Evolutionary conservation across 2,888 invertebrate genomes (phyloP).

Genomic region (Tethea ocularis): DNA sequence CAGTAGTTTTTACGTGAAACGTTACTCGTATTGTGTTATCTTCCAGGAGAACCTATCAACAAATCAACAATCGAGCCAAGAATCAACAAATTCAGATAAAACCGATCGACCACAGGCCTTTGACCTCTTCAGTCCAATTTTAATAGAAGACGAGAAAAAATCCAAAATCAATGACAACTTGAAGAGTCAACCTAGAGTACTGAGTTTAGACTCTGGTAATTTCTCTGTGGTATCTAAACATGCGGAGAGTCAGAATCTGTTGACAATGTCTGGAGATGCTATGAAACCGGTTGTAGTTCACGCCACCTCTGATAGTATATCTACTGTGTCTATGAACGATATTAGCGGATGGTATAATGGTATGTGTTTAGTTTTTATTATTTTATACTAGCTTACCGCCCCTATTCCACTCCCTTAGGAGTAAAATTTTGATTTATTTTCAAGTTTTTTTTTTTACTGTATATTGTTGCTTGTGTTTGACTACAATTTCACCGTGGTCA

Average conservation of each 20-base stretch:
- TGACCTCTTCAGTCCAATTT: slow-evolving; percentile 83
- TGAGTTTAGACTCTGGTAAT: slow-evolving; percentile 73
- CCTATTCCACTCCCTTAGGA: too few species aligned
- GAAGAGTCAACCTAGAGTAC: slow-evolving; percentile 64
- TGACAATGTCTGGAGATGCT: slow-evolving; percentile 67
- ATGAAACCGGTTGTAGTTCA: slow-evolving; percentile 65
- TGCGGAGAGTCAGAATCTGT: slow-evolving; percentile 52
- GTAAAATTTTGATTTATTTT: too few species aligned
- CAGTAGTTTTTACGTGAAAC: too few species aligned
- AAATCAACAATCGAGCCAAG: slow-evolving; percentile 33
- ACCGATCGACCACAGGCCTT: slow-evolving; percentile 67
- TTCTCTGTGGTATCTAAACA: slow-evolving; percentile 72
- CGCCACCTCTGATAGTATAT: slow-evolving; percentile 70
- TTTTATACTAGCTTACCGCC: too few species aligned
- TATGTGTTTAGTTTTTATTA: slow-evolving; percentile 32
- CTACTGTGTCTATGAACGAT: slow-evolving; percentile 83
- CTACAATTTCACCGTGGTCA: too few species aligned
- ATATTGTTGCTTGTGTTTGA: too few species aligned
- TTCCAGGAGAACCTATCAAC: slow-evolving; percentile 64
- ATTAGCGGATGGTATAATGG: slow-evolving; percentile 88
- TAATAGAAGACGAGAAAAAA: slow-evolving; percentile 66
- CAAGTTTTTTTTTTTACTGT: too few species aligned
- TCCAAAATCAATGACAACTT: slow-evolving; percentile 60
- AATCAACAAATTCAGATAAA: slow-evolving; percentile 44
- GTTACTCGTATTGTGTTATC: background rate